Base-by-base conservation (phyloP, 2,888 invertebrate genomes). In the Penaeus monodon region DNA sequence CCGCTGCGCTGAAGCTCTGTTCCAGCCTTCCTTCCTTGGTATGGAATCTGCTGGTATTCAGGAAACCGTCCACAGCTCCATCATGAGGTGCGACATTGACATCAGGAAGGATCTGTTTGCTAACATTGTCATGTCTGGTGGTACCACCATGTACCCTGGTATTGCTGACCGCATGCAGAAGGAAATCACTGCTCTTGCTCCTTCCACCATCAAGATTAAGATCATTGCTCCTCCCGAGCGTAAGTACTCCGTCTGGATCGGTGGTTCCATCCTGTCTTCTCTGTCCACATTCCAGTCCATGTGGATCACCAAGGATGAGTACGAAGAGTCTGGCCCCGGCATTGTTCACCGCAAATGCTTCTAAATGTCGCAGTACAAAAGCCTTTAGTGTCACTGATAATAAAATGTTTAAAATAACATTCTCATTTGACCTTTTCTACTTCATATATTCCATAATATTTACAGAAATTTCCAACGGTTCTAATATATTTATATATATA, bases 81-180 rank as follows among this genome's bases (percentile, higher is more conserved):
- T 92, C 89, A 92, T 92, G 91, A 92, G 91, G 90, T 92, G 92
- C 88, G 92, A 92, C 88, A 91, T 91, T 66, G 91, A 91, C 88
- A 90, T 91, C 85, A 86, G 91, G 64, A 91, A 91, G 85, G 91
- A 92, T 89, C 89, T 92, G 77, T 91, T 91, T 88, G 90, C 90
- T 79, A 92, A 92, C 90, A 91, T 90, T 73, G 90, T 91, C 38
- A 94, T 97, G 92, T 97, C 97, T 90, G 97, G 97, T 91, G 98
- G 97, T 92, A 97, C 97, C 94, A 97, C 97, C 92, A 97, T 97
- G 97, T 97, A 97, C 94, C 97, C 97, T 81, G 97, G 97, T 92
- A 96, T 96, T 93, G 96, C 96, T 93, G 96, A 96, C 94, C 95
- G 96, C 93, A 96, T 96, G 95, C 96, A 96, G 94, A 96, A 96